Evolutionary conservation across 2,113 vertebrate genomes (phyloP).

Genomic region (Diadophis punctatus): DNA sequence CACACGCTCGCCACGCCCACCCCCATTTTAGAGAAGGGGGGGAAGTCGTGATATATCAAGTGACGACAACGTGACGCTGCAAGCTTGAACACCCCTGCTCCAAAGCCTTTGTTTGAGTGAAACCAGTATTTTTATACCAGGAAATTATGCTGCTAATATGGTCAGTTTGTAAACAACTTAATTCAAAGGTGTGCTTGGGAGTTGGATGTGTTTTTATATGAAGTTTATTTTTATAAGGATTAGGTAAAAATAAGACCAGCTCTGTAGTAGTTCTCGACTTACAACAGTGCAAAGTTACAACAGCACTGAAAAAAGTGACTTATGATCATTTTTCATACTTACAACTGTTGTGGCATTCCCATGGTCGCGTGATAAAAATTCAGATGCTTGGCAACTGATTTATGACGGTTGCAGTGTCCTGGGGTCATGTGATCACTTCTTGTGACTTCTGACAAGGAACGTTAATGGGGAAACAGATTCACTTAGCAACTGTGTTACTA

Average conservation of each 20-base stretch:
- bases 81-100: too few species aligned
- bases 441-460: neutral
- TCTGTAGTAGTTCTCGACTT: neutral
- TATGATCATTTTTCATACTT: neutral
- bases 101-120: neutral
- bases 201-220: neutral
- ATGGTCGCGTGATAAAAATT: neutral
- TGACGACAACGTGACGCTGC: too few species aligned
- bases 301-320: neutral
- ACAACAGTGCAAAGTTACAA: neutral
- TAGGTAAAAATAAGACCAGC: neutral
- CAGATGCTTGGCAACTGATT: neutral
- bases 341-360: neutral
- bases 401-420: neutral
- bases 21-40: too few species aligned
- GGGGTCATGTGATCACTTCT: neutral
- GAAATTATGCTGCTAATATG: neutral
- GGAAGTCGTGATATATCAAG: too few species aligned
- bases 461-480: neutral
- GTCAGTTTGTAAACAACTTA: neutral
- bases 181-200: neutral
- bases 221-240: neutral
- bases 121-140: neutral
- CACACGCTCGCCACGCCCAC: too few species aligned
- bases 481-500: neutral